Conservation (phyloP, 2,113 vertebrate species). For the Anser brachyrhynchus region DNA sequence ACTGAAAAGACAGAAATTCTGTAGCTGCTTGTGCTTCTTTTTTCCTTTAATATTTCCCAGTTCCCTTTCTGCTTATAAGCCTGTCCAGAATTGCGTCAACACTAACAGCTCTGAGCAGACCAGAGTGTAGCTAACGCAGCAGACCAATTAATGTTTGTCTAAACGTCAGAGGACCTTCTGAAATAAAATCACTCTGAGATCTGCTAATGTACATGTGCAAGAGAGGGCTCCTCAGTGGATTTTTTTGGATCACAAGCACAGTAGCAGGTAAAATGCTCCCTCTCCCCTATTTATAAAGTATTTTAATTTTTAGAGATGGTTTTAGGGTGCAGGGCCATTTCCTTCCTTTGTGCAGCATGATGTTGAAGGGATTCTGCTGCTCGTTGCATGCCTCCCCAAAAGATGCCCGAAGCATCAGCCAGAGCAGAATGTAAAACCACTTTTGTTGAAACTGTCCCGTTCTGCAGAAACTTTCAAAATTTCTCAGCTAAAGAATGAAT, state of each 20-base stretch:
- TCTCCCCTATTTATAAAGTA: background rate
- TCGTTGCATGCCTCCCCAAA: background rate
- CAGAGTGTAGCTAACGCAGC: background rate
- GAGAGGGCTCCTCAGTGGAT: background rate
- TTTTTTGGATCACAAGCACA: background rate
- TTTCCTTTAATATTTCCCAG: background rate
- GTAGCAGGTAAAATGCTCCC: background rate
- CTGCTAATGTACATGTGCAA: background rate
- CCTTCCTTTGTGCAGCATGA: accelerated
- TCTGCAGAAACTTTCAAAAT: background rate
- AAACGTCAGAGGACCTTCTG: background rate
- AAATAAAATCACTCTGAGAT: background rate
- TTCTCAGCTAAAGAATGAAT: background rate
- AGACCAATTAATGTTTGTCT: background rate
- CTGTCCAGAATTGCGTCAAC: background rate
- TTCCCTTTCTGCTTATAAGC: background rate
- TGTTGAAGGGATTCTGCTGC: background rate
- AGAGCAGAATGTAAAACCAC: background rate
- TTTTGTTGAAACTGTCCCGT: background rate
- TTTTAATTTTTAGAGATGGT: background rate
- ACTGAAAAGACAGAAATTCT: background rate
- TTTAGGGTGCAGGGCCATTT: background rate
- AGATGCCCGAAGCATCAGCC: background rate
- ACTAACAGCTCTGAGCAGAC: background rate
- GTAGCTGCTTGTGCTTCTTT: background rate